Conservation (phyloP, 2,888 invertebrate species). For the Ormyrus thymus region DNA sequence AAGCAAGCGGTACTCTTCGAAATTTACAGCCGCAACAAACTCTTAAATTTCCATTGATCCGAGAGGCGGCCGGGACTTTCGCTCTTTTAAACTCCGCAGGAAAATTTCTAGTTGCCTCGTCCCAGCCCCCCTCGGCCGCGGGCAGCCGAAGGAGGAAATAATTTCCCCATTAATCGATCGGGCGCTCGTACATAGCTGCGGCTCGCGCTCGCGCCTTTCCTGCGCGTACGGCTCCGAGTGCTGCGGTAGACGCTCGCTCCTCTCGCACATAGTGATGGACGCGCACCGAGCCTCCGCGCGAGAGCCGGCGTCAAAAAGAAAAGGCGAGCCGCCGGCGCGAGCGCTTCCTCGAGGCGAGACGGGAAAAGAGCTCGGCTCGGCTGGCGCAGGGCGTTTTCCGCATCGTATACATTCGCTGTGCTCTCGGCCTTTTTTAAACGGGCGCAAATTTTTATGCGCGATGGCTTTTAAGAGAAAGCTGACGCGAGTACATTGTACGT, state of each 20-base stretch:
- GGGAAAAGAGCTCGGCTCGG: neutral
- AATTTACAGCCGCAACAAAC: too few relatives aligned
- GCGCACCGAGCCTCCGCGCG: neutral
- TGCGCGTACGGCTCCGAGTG: neutral
- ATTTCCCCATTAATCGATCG: constrained; percentile 57
- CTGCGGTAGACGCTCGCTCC: neutral
- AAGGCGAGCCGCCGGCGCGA: neutral
- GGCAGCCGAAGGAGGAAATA: constrained; percentile 41
- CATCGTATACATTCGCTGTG: too few relatives aligned
- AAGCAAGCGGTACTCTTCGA: too few relatives aligned
- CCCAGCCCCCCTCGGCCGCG: neutral
- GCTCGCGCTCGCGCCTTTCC: neutral
- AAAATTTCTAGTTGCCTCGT: neutral
- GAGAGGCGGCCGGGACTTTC: too few relatives aligned
- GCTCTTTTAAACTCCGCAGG: too few relatives aligned
- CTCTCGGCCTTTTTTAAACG: too few relatives aligned
- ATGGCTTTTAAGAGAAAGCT: too few relatives aligned
- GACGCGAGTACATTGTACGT: too few relatives aligned
- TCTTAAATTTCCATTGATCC: too few relatives aligned
- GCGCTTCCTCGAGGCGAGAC: constrained; percentile 4
- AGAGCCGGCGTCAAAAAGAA: constrained; percentile 35
- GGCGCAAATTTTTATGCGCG: too few relatives aligned
- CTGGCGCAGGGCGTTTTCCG: neutral
- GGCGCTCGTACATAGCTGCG: constrained; percentile 20
- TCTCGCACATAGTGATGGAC: constrained; percentile 27